Conservation (phyloP, 2,113 vertebrate genomes). For the Phyllostomus discolor region DNA sequence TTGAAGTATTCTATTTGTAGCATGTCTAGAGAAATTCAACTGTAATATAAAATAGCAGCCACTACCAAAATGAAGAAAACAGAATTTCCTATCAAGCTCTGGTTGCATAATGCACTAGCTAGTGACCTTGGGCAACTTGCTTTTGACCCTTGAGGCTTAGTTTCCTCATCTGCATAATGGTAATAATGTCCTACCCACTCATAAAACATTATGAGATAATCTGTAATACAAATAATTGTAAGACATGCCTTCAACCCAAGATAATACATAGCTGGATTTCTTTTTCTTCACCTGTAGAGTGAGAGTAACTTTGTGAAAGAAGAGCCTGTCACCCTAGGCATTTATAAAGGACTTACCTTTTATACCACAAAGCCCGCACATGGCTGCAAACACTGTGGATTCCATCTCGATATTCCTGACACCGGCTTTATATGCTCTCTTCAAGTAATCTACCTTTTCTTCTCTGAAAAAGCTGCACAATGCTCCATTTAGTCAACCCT, state of each 20-base stretch:
- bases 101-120: neutral
- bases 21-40: neutral
- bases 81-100: neutral
- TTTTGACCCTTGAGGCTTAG: neutral
- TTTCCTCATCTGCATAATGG: neutral
- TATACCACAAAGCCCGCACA: slow-evolving; percentile 88
- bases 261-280: neutral
- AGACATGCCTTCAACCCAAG: neutral
- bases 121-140: neutral
- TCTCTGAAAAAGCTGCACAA: slow-evolving; percentile 89
- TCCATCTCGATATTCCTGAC: slow-evolving; percentile 93
- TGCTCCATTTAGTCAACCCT: slow-evolving; percentile 87
- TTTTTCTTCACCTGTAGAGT: neutral
- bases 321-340: neutral
- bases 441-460: slow-evolving; percentile 88
- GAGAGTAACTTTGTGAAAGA: neutral
- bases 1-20: slow-evolving; percentile 10
- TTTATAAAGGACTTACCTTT: slow-evolving; percentile 80
- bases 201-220: neutral
- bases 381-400: slow-evolving; percentile 88
- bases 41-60: neutral
- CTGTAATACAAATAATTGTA: neutral
- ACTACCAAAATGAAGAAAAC: neutral
- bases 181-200: neutral
- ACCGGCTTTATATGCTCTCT: slow-evolving; percentile 81